Base-by-base conservation (phyloP, 1,140 invertebrate genomes). In the Bombus picipes region DNA sequence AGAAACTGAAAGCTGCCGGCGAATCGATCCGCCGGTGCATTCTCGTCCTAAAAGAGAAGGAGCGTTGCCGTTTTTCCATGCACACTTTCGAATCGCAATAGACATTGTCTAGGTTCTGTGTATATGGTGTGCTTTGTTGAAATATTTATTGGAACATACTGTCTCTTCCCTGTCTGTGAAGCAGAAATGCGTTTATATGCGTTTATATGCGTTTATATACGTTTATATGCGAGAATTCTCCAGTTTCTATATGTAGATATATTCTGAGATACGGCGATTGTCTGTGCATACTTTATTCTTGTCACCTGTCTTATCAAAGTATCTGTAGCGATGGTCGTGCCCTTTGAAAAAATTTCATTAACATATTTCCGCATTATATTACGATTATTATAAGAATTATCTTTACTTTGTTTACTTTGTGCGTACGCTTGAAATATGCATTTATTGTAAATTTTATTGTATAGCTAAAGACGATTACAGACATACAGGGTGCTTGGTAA, bases 1-100 rank as follows among this genome's bases (percentile, higher is more conserved):
- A 32, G 66, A 34, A 28, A n/a, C 37, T 32, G 78, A 41, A 71
- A 71, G 32, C 47, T 32, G 25, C 43, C 43, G 43, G 28, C 8
- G 53, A 32, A 81, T 81, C 79, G 79, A 81, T 81, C 68, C 79
- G 18, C 22, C 13, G 22, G n/a, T 53, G 22, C 32, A 34, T 68
- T 68, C 37, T 3, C 53, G 75, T 77, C 28, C 53, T n/a, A 13
- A 8, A 53, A 47, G 3, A 13, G 37, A 41, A 41, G 41, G 43
- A 75, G 34, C 18, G 15, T 34, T 76, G 2, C 13, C 15, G 28
- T 18, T 74, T n/a, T 75, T 25, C 28, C 32, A 6, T 3, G 22
- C 43, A 37, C 22, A 34, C 53, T 59, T 62, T 76, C 12, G 8
- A 62, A 37, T 39, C 74, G 53, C 25, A 28, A 12, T 34, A 76